Base-by-base conservation (phyloP, 1,140 invertebrate genomes). In the Phenacoccus solenopsis region DNA sequence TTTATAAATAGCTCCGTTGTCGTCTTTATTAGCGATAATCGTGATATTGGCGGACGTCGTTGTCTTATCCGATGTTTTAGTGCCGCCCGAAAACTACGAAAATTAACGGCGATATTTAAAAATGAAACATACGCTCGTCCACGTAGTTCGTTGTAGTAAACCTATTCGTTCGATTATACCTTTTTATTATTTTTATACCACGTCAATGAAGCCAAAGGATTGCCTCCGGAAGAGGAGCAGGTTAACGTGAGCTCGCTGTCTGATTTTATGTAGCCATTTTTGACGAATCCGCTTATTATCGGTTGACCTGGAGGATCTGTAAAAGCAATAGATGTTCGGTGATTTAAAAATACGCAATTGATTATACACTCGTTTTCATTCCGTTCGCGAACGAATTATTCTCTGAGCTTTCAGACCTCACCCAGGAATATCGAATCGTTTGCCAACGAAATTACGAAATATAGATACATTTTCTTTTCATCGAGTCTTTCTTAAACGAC, bases 181-280 rank as follows among this genome's bases (percentile, higher is more conserved):
- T 90, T 89, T 79, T 88, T 88, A 76, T 92, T 88, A 79, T 91
- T 92, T 80, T 93, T 92, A 77, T 88, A 94, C 93, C 92, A 95
- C 1, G 87, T 90, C 69, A 99, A 82, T 25, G 88, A 90, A 1
- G 95, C 92, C 64, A 90, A 79, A 28, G 96, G 96, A 82, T 98
- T 97, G 27, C 96, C 96, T 20, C 94, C 93, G 28, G 88, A 86
- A 25, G 94, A 93, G 67, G 90, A 89, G 80, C 96, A 99, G 57
- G 89, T 89, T 73, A 98, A 84, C 78, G 88, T 90, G 76, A 95
- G 86, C n/a, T 91, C 83, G 2, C 89, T 89, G 12, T 94, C 95
- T 70, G 91, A 90, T 28, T 86, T 84, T 69, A 97, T 86, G 64
- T 86, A 86, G 21, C 85, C 85, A 10, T 88, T 88, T 68, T 88